Percentiles rank a stretch among this genome's conserved stretches.
These are phyloP conservation scores for Bombylius major DNA, from an alignment of 2,888 invertebrate genomes.

Conservation along the genomic window DNA sequence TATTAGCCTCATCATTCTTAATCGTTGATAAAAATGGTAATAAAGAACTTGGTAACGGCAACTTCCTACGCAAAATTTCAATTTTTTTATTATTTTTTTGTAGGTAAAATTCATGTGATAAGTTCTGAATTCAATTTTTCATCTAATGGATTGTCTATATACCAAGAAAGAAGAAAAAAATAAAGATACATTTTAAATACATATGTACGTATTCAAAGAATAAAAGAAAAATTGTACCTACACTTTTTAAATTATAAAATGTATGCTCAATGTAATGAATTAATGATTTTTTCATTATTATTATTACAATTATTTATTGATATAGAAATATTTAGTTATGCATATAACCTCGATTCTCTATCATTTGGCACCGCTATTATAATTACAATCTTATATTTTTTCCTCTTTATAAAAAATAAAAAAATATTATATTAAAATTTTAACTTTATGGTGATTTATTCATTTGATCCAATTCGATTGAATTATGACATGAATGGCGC, in stretches of 20 bases:
- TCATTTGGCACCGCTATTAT: neutral
- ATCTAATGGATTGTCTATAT: too few relatives aligned
- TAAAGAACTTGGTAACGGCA: neutral
- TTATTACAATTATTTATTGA: too few relatives aligned
- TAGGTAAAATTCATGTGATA: neutral
- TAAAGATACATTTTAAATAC: too few relatives aligned
- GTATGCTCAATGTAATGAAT: too few relatives aligned
- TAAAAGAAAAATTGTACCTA: too few relatives aligned
- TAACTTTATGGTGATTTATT: neutral
- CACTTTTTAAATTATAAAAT: too few relatives aligned
- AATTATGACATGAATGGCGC: neutral
- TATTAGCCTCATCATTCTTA: neutral
- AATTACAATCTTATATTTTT: neutral
- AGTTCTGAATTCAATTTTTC: neutral
- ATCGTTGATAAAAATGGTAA: neutral
- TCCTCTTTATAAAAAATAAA: too few relatives aligned
- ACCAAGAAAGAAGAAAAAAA: too few relatives aligned
- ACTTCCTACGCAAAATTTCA: neutral
- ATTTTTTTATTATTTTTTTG: neutral
- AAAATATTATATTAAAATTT: too few relatives aligned
- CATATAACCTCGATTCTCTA: neutral
- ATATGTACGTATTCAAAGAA: too few relatives aligned
- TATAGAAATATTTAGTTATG: too few relatives aligned
- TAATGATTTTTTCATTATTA: too few relatives aligned
- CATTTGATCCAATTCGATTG: neutral